Conservation (phyloP, 1,140 invertebrate genomes). For the Dysdera silvatica region DNA sequence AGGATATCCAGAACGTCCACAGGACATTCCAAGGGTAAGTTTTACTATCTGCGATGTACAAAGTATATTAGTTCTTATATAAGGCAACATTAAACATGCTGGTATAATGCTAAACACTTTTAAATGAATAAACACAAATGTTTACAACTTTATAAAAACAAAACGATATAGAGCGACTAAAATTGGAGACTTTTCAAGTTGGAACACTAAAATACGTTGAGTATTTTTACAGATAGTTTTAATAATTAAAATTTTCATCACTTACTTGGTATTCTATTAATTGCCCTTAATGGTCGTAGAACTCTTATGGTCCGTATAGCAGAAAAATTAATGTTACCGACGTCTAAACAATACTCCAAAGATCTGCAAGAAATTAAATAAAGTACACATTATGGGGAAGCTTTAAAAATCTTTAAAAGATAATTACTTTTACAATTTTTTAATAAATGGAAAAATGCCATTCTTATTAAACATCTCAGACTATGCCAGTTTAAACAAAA, state of each 20-base stretch:
- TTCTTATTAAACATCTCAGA: too few species aligned
- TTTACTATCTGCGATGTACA: too few species aligned
- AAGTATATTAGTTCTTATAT: too few species aligned
- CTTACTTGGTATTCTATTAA: constrained; percentile 99
- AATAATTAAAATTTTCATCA: constrained; percentile 36
- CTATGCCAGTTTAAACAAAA: too few species aligned
- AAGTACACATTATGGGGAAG: too few species aligned
- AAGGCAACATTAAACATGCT: too few species aligned
- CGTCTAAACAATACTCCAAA: constrained; percentile 87
- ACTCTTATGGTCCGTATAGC: constrained; percentile 97
- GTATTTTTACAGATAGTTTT: neutral
- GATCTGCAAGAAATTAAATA: constrained; percentile 68
- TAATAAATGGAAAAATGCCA: too few species aligned
- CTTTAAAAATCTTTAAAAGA: too few species aligned
- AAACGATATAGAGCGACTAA: neutral
- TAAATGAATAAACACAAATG: constrained; percentile 17
- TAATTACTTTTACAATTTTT: too few species aligned
- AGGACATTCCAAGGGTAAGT: too few species aligned
- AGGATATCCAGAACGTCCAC: too few species aligned
- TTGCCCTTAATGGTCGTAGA: constrained; percentile 86
- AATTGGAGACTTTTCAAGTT: neutral
- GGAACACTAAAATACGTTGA: neutral
- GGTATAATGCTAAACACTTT: too few species aligned
- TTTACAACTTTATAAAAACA: neutral
- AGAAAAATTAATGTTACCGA: constrained; percentile 96